Base-by-base conservation (phyloP, 2,797 vertebrate genomes). In the Mus minutoides region DNA sequence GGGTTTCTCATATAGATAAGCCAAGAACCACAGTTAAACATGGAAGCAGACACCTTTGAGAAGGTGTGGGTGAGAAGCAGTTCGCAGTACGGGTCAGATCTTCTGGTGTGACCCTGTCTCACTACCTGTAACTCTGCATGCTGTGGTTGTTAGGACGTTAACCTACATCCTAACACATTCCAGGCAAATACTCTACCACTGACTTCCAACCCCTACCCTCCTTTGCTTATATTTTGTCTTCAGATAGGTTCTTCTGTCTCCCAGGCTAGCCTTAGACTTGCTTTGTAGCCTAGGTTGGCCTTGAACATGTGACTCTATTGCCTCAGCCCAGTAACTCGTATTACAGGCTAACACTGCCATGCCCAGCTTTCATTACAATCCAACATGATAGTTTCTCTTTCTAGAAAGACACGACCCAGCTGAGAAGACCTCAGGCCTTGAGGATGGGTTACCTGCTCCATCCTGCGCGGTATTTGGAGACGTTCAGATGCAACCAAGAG, bases 401-500 rank as follows among this genome's bases (percentile, higher is more conserved):
- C 78, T 94, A 97, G 97, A 88, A 52, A 60, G 83, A n/a, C 4
- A 1, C 3, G 4, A 69, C 71, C 88, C 93, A 86, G 69, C 40
- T 76, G 87, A 91, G 96, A 76, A 80, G 96, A 76, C 95, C 58
- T 69, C 54, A 14, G 84, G 79, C 91, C 95, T 95, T 40, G 71
- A 92, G 49, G 90, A 90, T 91, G 91, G 94, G 52, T 34, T 52
- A 31, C 31, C 84, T 95, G 77, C 75, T 89, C 71, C 95, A 94
- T 79, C 79, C 83, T 71, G 75, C 94, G 97, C 98, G 97, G 96
- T 92, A 77, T 98, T 98, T 97, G 97, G 96, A 97, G 60, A 93
- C 85, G 79, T 96, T 97, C 95, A 64, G 93, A 95, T 83, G 97
- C 97, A 87, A 34, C 96, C 87, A 95, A 95, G 93, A 96, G 69